Percentiles rank a stretch among this genome's conserved stretches.
Evolutionary conservation across 1,140 invertebrate genomes (phyloP).

Genomic region (Latrodectus geometricus): DNA sequence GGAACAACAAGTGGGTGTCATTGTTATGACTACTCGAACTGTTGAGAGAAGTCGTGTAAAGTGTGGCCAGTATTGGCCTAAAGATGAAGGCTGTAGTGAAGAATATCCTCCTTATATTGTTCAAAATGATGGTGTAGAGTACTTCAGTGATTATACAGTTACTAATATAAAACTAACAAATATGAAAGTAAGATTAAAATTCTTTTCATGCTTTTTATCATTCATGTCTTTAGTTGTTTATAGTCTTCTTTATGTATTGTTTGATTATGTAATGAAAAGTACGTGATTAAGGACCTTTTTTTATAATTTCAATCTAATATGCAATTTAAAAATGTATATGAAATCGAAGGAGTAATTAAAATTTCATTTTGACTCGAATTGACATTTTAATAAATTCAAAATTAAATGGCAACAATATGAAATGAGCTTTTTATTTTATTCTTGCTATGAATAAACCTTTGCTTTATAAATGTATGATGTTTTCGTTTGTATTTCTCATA

Average conservation of each 20-base stretch:
- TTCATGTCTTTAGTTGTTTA: not conserved
- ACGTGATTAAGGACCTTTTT: not conserved
- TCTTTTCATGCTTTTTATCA: too few relatives aligned
- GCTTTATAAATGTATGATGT: too few relatives aligned
- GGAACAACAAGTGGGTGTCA: constrained; percentile 79
- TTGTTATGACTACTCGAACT: constrained; percentile 92
- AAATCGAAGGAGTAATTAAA: too few relatives aligned
- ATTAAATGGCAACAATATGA: too few relatives aligned
- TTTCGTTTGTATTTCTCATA: too few relatives aligned
- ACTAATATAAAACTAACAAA: constrained; percentile 86
- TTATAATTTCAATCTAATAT: not conserved
- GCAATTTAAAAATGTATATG: too few relatives aligned
- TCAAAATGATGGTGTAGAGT: constrained; percentile 81
- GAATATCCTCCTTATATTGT: constrained; percentile 83
- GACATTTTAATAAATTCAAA: too few relatives aligned
- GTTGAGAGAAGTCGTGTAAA: constrained; percentile 90
- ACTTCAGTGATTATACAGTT: constrained; percentile 86
- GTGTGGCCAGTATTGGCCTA: constrained; percentile 95
- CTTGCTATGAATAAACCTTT: too few relatives aligned
- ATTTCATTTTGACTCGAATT: too few relatives aligned
- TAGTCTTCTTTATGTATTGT: not conserved
- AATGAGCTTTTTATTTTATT: too few relatives aligned
- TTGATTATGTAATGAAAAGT: not conserved
- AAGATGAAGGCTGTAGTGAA: constrained; percentile 76
- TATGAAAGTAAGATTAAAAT: constrained; percentile 76